Evolutionary conservation across 1,140 invertebrate genomes (phyloP).

Genomic region (Drosophila equinoxialis): DNA sequence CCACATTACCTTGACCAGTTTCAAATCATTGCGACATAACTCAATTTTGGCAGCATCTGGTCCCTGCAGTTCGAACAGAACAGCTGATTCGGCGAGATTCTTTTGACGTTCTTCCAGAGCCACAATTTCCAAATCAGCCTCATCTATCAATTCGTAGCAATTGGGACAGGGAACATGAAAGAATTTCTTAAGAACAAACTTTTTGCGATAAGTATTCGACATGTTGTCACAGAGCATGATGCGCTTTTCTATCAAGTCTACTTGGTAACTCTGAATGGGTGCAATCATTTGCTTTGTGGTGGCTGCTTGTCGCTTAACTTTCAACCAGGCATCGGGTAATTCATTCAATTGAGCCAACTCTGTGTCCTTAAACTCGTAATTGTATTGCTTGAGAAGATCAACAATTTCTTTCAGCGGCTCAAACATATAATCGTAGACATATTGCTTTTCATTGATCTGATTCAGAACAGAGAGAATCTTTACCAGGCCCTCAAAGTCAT

Average conservation of each 20-base stretch:
- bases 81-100: conserved; percentile 88
- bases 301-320: conserved; percentile 92
- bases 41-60: conserved; percentile 92
- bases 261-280: conserved; percentile 88
- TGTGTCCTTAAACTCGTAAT: conserved; percentile 89
- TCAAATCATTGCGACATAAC: conserved; percentile 90
- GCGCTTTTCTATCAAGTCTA: conserved; percentile 86
- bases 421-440: conserved; percentile 89
- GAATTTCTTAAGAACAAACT: conserved; percentile 87
- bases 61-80: conserved; percentile 93
- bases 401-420: conserved; percentile 91
- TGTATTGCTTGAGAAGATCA: conserved; percentile 88
- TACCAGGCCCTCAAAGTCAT: conserved; percentile 87
- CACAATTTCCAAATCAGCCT: conserved; percentile 87
- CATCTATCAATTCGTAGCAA: conserved; percentile 90
- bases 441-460: conserved; percentile 86
- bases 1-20: conserved; percentile 92
- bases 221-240: conserved; percentile 91
- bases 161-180: conserved; percentile 89
- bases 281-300: conserved; percentile 94
- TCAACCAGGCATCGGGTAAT: conserved; percentile 94
- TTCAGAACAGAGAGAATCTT: conserved; percentile 84
- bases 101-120: conserved; percentile 89
- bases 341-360: conserved; percentile 86
- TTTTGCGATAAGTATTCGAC: conserved; percentile 90